Evolutionary conservation across 64 coral and sea anemone genomes (phyloP), one percentile per base, ranked within the genome.

Genomic region (Stichodactyla mertensii): DNA sequence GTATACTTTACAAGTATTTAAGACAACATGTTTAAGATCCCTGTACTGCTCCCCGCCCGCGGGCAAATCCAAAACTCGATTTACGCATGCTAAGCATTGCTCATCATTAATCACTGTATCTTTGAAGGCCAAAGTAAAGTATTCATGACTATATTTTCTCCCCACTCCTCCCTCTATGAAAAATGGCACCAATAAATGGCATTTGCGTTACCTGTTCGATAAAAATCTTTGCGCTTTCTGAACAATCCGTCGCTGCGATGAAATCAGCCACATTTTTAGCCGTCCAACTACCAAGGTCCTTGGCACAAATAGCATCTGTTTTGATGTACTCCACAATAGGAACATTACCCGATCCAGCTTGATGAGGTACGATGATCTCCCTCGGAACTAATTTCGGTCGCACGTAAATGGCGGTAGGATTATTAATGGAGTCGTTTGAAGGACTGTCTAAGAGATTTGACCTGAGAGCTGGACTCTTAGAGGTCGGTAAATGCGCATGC

Each of bases 261-360:
- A 97, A 97, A 51, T 97, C 94, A 23, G 91, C 91, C 14, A 97
- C 94, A 78, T 97, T 97, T 55, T 83, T 84, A 19, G 91, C 94
- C 16, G 67, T 87, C 94, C 94, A 97, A 71, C 87, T 87, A 5
- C 88, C 89, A 55, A 97, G 84, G 11, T 89, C 87, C 24, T 88
- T 89, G 57, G 88, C 85, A 79, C 94, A 97, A 27, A 97, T 97
- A 6, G 86, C 82, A 51, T 93, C 88, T 45, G 94, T 97, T 45
- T 93, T 97, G 45, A 97, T 97, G 56, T 97, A 97, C 85, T 97
- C 91, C 5, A 97, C 94, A 24, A 97, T 77, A 15, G 94, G 91
- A 7, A 89, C 84, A 57, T 90, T 89, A 54, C 69, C 82, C 5
- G 91, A 86, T 8, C 80, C 80, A 4, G 62, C 85, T 16, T 90